Percentiles rank a stretch among this genome's conserved stretches.
Conservation (phyloP, 2,888 invertebrate genomes). For the Volucella bombylans region DNA sequence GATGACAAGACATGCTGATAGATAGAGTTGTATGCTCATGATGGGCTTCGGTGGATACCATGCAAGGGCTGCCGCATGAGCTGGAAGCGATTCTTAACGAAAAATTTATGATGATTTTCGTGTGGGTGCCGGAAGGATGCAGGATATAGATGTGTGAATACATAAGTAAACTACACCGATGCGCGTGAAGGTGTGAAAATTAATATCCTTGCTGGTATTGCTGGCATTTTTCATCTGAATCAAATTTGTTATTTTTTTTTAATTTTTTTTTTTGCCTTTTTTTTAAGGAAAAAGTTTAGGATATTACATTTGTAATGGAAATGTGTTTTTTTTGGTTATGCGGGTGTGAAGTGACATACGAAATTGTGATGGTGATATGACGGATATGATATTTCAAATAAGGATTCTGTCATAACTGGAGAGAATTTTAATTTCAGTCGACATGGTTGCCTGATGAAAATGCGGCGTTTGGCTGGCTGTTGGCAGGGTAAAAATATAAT, state of each 20-base stretch:
- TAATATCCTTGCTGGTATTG: slow-evolving; percentile 23
- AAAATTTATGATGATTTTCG: slow-evolving; percentile 28
- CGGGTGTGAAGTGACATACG: not conserved
- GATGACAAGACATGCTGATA: slow-evolving; percentile 12
- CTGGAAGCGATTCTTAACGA: not conserved
- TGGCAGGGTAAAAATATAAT: too few species aligned
- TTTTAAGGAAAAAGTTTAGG: slow-evolving; percentile 4
- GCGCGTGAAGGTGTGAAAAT: slow-evolving; percentile 18
- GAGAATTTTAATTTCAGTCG: not conserved
- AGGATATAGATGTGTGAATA: not conserved
- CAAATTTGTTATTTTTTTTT: not conserved
- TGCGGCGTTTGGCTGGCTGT: too few species aligned
- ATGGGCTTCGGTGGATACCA: slow-evolving; percentile 13
- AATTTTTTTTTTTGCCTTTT: slow-evolving; percentile 22
- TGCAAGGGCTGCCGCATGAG: not conserved
- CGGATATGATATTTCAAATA: slow-evolving; percentile 6
- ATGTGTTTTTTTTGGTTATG: slow-evolving; percentile 4
- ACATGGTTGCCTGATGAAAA: too few species aligned
- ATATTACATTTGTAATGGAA: slow-evolving; percentile 39
- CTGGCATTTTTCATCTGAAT: slow-evolving; percentile 6
- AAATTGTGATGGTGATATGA: slow-evolving; percentile 7
- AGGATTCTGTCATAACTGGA: not conserved
- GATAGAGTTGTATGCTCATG: slow-evolving; percentile 37
- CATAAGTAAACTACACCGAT: not conserved
- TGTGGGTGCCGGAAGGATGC: slow-evolving; percentile 1